Evolutionary conservation across 2,113 vertebrate genomes (phyloP), one percentile per base, ranked within the genome.

Genomic region (Phoxinus phoxinus): DNA sequence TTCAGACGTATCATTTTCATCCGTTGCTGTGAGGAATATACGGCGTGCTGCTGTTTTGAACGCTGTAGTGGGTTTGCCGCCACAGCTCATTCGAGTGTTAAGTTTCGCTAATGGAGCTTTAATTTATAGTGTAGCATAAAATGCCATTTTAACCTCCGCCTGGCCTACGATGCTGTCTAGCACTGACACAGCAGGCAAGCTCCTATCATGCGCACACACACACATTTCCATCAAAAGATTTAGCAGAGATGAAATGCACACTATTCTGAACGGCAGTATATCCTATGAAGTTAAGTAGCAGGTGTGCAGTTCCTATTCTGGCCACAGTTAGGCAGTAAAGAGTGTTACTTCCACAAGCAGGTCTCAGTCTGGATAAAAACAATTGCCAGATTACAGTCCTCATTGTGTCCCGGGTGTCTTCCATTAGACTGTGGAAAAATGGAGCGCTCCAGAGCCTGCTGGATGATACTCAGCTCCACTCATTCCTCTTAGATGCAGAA

Each of bases 61-160:
- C 30, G 8, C 61, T 46, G 53, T 53, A 74, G 81, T n/a, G 63
- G 81, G 10, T 63, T 88, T 48, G 19, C 65, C 23, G 23, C 23
- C 5, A 9, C 77, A n/a, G 41, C 82, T 91, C 87, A 90, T 92
- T 92, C 91, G 4, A 69, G 90, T 90, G 87, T 94, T 81, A 58
- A 88, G 90, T 95, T 94, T 93, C 93, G 5, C 82, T 93, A 94
- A 93, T 93, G 90, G 90, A 90, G 85, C 85, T 27, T 86, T 90
- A 93, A 93, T 94, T 94, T 94, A 93, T 92, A 89, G 89, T 86
- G 67, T 78, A 84, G 91, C 89, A 92, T 94, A 88, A 94, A 94
- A 92, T 88, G 86, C 92, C 89, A 91, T 82, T 90, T 92, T 82
- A 92, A 86, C 85, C 91, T 85, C 48, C 4, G 88, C 81, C 90